Evolutionary conservation across 2,888 invertebrate genomes (phyloP).

Genomic region (Cistogaster globosa): DNA sequence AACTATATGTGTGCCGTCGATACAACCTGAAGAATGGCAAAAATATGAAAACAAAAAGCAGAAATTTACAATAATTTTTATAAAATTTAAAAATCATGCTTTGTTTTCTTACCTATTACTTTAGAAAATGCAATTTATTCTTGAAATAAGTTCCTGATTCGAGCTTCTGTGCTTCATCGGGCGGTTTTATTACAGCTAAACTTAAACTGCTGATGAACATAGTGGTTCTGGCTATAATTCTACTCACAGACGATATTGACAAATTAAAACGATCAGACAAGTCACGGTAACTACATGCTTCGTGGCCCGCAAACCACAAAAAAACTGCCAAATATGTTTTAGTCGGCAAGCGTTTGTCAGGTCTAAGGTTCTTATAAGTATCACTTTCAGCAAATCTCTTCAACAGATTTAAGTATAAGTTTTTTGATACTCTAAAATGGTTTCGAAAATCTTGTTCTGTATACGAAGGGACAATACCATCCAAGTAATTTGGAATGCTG

Average conservation of each 20-base stretch:
- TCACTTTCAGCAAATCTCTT: constrained; percentile 1
- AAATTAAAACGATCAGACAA: constrained; percentile 45
- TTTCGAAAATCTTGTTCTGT: background rate
- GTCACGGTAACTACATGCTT: too few relatives aligned
- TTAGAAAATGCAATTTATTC: constrained; percentile 47
- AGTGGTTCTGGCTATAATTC: too few relatives aligned
- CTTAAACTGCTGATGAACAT: too few relatives aligned
- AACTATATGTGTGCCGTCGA: background rate
- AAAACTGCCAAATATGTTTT: too few relatives aligned
- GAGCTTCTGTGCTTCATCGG: background rate
- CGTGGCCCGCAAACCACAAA: too few relatives aligned
- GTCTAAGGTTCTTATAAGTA: too few relatives aligned
- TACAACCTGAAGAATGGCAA: constrained; percentile 22
- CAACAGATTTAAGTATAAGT: too few relatives aligned
- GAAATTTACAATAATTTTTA: too few relatives aligned
- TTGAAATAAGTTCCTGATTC: background rate
- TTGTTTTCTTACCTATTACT: constrained; percentile 4
- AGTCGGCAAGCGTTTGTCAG: too few relatives aligned
- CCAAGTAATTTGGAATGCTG: constrained; percentile 1
- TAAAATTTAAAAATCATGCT: too few relatives aligned
- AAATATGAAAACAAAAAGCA: constrained; percentile 6
- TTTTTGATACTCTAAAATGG: too few relatives aligned
- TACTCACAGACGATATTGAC: constrained; percentile 3
- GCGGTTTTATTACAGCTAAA: background rate
- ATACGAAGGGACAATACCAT: background rate